Percentiles rank a stretch among this genome's conserved stretches.
phyloP scores from a whole-genome alignment of 1,140 invertebrate species.

The Diachasmimorpha longicaudata region DNA sequence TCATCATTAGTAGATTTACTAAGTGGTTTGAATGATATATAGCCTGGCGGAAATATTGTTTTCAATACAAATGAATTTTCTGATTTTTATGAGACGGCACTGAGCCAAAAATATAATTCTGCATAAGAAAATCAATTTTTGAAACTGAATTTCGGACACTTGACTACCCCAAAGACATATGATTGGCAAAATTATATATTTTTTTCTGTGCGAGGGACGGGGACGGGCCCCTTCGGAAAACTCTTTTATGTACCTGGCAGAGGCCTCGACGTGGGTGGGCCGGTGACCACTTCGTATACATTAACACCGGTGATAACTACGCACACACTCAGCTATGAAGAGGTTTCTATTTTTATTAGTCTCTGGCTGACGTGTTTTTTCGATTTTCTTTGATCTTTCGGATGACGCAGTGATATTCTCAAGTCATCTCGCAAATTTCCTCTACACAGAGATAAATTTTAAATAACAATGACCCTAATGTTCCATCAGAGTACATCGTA shows the following conservation, averaged over 20 bases:
- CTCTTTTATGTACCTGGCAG: slow-evolving; percentile 40
- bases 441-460: no score
- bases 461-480: no score
- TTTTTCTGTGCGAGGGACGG: slow-evolving; percentile 22
- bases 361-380: not conserved
- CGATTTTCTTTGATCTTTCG: slow-evolving; percentile 9
- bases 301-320: slow-evolving; percentile 44
- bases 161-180: no score
- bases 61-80: no score
- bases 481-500: no score
- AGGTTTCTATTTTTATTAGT: slow-evolving; percentile 4
- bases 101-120: no score
- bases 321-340: not conserved
- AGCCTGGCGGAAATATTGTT: no score
- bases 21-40: no score
- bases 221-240: slow-evolving; percentile 5
- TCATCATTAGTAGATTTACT: slow-evolving; percentile 31
- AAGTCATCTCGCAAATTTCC: not conserved
- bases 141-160: no score
- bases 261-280: slow-evolving; percentile 45
- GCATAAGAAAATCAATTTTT: no score
- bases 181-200: no score
- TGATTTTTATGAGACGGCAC: no score
- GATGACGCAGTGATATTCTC: not conserved
- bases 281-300: slow-evolving; percentile 34